These are phyloP conservation scores for Brotula barbata DNA, from an alignment of 2,797 vertebrate species.

Conservation along the genomic window DNA sequence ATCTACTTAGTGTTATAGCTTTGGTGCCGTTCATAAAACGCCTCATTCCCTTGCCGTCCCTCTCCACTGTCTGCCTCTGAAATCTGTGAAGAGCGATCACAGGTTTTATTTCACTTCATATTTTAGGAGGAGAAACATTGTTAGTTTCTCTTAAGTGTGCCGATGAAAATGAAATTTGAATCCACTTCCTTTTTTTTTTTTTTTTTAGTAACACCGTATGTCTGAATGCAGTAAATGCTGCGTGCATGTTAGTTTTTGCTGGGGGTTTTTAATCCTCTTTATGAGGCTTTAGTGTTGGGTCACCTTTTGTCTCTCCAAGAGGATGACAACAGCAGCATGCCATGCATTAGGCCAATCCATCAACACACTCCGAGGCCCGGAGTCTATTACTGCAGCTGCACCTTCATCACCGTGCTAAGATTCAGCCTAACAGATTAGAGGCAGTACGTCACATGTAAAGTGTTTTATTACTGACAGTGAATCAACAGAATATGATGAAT, in stretches of 20 bases:
- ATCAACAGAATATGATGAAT: slow-evolving; percentile 19
- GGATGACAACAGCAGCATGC: slow-evolving; percentile 29
- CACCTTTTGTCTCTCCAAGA: slow-evolving; percentile 23
- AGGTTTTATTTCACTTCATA: slow-evolving; percentile 13
- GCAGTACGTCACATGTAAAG: slow-evolving; percentile 24
- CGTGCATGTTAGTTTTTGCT: slow-evolving; percentile 18
- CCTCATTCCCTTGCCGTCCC: slow-evolving; percentile 30
- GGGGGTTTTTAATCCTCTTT: slow-evolving; percentile 36
- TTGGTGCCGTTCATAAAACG: slow-evolving; percentile 54
- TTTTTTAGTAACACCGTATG: no score
- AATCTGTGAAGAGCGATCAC: slow-evolving; percentile 27
- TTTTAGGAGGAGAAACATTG: no score
- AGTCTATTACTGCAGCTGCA: slow-evolving; percentile 31
- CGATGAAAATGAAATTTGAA: no score
- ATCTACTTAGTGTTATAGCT: slow-evolving; percentile 66
- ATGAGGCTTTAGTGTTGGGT: slow-evolving; percentile 26
- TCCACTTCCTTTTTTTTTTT: no score
- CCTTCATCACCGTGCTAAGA: slow-evolving; percentile 42
- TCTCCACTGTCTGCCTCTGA: slow-evolving; percentile 37
- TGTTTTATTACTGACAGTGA: slow-evolving; percentile 32
- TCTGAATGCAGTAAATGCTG: not conserved
- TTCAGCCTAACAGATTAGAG: slow-evolving; percentile 13
- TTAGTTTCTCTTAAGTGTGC: no score
- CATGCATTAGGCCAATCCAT: slow-evolving; percentile 46
- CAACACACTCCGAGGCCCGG: slow-evolving; percentile 22